Base-by-base conservation (phyloP, 2,888 invertebrate genomes). In the Leistus spinibarbis region DNA sequence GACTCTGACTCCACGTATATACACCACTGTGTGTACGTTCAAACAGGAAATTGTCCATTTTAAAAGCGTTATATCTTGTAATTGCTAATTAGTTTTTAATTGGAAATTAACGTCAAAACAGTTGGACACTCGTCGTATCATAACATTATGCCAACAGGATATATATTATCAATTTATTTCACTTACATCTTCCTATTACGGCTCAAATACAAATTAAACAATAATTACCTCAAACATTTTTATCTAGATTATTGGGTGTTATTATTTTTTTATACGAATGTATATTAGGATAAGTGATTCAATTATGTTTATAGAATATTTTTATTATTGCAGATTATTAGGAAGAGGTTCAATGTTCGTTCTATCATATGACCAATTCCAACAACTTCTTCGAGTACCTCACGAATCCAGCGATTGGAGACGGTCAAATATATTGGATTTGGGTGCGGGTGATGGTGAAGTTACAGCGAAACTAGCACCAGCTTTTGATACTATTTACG, bases 341-440 rank as follows among this genome's bases (percentile, higher is more conserved):
- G 92, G 93, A 16, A 90, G 99, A 68, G 99, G 99, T 7, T 97
- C 97, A 0, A 99, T 99, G 99, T 98, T 97, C 86, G 96, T 99
- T 66, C 89, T 97, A 80, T 98, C 98, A 0, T 89, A 90, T 76
- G 87, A 89, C 7, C 98, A 98, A 82, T 93, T 97, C 80, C 87
- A 89, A 76, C 85, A 87, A 74, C 86, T 97, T 79, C 86, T 94
- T 79, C 84, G 85, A 66, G 83, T 82, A 3, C 83, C 85, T 62
- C 64, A 22, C 22, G 82, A 81, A 53, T 80, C 79, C 82, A 79
- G 81, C 77, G 77, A 79, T 54, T 87, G 86, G 80, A 82, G 83
- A 60, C 84, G 87, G 83, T 82, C 88, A 71, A 86, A 90, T 7
- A 82, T 93, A 57, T 88, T 98, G 65, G 98, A 98, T 87, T 89